Conservation (phyloP, 2,113 vertebrate species). For the Penelope pileata region DNA sequence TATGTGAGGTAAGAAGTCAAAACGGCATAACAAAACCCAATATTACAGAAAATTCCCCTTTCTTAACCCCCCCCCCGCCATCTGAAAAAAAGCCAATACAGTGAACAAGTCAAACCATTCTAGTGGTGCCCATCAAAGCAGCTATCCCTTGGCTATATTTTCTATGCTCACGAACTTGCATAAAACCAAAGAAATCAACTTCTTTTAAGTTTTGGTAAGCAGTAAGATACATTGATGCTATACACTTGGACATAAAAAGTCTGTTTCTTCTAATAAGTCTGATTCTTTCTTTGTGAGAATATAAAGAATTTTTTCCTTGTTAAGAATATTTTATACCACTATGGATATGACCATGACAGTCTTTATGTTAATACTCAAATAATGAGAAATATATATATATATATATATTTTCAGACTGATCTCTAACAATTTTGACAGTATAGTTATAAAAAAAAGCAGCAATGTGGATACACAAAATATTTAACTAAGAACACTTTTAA, state of each 20-base stretch:
- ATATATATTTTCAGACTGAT: background rate
- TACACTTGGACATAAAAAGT: background rate
- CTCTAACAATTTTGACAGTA: background rate
- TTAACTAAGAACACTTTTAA: background rate
- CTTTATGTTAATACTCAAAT: background rate
- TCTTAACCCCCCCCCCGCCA: background rate
- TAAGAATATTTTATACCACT: background rate
- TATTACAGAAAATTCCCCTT: background rate
- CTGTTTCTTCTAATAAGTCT: background rate
- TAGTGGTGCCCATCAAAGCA: background rate
- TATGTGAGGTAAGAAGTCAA: background rate
- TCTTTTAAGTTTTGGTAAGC: background rate
- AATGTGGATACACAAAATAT: background rate
- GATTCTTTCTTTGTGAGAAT: background rate
- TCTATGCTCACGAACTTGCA: background rate
- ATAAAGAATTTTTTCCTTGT: background rate
- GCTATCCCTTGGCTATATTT: background rate
- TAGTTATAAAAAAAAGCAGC: background rate
- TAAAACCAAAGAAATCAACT: background rate
- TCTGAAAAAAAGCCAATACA: background rate
- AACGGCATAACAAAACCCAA: background rate
- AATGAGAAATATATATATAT: background rate
- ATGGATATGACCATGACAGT: fast-evolving
- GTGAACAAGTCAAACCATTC: background rate
- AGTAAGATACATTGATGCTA: background rate